Evolutionary conservation across 1,140 invertebrate species (phyloP).

Genomic region (Drusus annulatus): DNA sequence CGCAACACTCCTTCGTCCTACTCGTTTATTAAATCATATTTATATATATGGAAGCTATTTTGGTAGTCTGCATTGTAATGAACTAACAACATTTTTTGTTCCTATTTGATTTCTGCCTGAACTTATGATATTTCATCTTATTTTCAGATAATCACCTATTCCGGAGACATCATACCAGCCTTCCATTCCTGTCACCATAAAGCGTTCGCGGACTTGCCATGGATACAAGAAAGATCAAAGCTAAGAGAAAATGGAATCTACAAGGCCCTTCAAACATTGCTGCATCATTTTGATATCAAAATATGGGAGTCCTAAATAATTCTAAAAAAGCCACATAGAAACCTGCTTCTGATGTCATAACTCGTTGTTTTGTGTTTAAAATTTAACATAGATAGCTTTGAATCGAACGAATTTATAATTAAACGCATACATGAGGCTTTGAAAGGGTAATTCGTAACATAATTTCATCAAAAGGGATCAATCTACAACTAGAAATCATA

Average conservation of each 20-base stretch:
- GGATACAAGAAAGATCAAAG: constrained; percentile 39
- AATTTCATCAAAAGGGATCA: constrained; percentile 13
- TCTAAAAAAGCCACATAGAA: no score
- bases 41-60: no score
- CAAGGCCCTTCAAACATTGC: neutral
- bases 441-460: neutral
- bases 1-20: no score
- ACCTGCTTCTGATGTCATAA: no score
- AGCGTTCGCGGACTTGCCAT: neutral
- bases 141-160: no score
- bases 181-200: neutral
- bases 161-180: neutral
- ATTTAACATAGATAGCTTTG: neutral
- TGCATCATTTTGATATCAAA: neutral
- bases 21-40: no score
- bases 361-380: neutral
- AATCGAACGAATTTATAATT: neutral
- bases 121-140: no score
- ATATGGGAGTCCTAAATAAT: no score
- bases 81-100: no score
- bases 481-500: constrained; percentile 2
- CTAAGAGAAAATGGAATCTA: constrained; percentile 37
- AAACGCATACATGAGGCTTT: neutral
- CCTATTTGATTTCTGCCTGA: no score
- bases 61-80: no score